Base-by-base conservation (phyloP, 1,140 invertebrate species). In the Heliconius nattereri region DNA sequence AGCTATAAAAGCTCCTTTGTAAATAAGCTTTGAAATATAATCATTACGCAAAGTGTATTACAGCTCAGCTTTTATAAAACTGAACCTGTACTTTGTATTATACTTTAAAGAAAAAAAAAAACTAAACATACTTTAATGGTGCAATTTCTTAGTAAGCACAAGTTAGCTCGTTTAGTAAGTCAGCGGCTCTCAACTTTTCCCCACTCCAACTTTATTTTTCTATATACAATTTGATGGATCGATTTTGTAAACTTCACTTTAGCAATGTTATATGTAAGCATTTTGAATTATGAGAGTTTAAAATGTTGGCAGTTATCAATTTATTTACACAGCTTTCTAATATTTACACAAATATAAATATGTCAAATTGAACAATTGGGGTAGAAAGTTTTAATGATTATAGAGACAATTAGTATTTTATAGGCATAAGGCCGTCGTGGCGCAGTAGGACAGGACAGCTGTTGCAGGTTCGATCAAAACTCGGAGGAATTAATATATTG, bases 81-180 rank as follows among this genome's bases (percentile, higher is more conserved):
- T 32, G 70, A 29, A 71, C 70, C 26, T 71, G 54, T 71, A 52
- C 26, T n/a, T n/a, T n/a, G n/a, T n/a, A n/a, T n/a, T 71, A 32
- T 45, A 52, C 66, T 71, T 76, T 76, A 45, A 49, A 76, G 11
- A 19, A 71, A 60, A 40, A 75, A 75, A 20, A 52, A 60, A 71
- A 71, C 57, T 66, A 71, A 77, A 77, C 57, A 71, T 16, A 45
- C 11, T 71, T 77, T 77, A 77, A 77, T 77, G 45, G 37, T 49
- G 75, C 75, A 71, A 77, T 77, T 71, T 71, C 66, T 77, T 70
- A 77, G 52, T 49, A 77, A 71, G 75, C 60, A 37, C 75, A 32
- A 77, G 75, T 77, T 77, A 35, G 75, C 75, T 77, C 66, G 75
- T 77, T 77, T 77, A 66, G 23, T 49, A 75, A 71, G 66, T 77